These are phyloP conservation scores for Euplagia quadripunctaria DNA, from an alignment of 2,888 invertebrate genomes.

Conservation along the genomic window DNA sequence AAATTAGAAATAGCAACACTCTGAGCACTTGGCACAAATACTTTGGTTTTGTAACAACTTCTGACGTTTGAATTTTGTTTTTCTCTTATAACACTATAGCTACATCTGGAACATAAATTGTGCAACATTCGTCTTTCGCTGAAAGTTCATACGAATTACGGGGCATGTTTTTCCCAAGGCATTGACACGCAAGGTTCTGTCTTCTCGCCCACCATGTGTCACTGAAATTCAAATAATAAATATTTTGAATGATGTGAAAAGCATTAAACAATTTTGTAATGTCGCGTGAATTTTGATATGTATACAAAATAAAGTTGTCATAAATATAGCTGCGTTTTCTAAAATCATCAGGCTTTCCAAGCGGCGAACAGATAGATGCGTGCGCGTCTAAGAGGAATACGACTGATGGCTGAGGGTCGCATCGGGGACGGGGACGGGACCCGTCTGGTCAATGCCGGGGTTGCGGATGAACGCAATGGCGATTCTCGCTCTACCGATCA, in stretches of 20 bases:
- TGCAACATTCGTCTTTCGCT: conserved; percentile 14
- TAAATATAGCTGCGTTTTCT: too few species aligned
- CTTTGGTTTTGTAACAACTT: background rate
- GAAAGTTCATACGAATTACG: background rate
- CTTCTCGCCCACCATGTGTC: conserved; percentile 13
- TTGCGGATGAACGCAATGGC: too few species aligned
- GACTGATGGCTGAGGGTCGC: too few species aligned
- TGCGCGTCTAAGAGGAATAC: too few species aligned
- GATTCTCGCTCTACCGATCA: too few species aligned
- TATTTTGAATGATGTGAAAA: background rate
- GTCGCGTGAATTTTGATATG: too few species aligned
- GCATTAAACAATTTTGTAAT: background rate
- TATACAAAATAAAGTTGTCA: too few species aligned
- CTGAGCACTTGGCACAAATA: conserved; percentile 5
- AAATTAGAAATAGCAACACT: background rate
- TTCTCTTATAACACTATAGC: conserved; percentile 12
- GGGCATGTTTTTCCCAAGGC: too few species aligned
- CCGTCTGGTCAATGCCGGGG: too few species aligned
- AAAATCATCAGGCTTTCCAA: too few species aligned
- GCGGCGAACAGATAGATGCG: too few species aligned
- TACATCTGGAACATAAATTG: conserved; percentile 20
- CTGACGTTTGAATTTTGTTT: background rate
- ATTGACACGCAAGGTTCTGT: conserved; percentile 10
- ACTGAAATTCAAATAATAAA: conserved; percentile 14
- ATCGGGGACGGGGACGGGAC: too few species aligned